phyloP scores from a whole-genome alignment of 2,113 vertebrate species.

The Leuciscus idus region DNA sequence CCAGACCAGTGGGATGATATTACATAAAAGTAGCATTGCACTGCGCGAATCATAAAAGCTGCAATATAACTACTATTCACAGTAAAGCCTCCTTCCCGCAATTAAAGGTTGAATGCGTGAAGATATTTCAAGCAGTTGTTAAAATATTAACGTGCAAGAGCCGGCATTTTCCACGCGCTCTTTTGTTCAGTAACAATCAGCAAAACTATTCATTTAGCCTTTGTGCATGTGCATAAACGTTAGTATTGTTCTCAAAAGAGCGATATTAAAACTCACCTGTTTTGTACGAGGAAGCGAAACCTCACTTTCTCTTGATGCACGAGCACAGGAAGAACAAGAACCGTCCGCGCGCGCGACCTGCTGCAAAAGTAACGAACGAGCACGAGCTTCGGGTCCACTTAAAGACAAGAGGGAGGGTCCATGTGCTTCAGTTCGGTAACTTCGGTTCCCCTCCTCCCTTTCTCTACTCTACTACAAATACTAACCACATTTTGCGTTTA shows the following conservation, averaged over 20 bases:
- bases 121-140: neutral
- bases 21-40: neutral
- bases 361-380: neutral
- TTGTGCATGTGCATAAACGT: neutral
- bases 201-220: neutral
- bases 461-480: neutral
- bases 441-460: neutral
- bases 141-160: neutral
- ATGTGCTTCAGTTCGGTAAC: neutral
- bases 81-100: no score
- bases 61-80: neutral
- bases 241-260: rapidly evolving
- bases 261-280: neutral
- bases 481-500: neutral
- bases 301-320: neutral
- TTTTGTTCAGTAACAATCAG: neutral
- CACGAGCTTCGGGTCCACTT: no score
- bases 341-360: neutral
- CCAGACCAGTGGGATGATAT: no score
- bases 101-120: neutral
- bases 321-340: neutral
- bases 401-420: neutral
- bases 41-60: neutral
- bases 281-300: neutral
- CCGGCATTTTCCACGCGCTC: constrained; percentile 3